These are phyloP conservation scores for Ochropleura plecta DNA, from an alignment of 2,888 invertebrate species.

Conservation along the genomic window DNA sequence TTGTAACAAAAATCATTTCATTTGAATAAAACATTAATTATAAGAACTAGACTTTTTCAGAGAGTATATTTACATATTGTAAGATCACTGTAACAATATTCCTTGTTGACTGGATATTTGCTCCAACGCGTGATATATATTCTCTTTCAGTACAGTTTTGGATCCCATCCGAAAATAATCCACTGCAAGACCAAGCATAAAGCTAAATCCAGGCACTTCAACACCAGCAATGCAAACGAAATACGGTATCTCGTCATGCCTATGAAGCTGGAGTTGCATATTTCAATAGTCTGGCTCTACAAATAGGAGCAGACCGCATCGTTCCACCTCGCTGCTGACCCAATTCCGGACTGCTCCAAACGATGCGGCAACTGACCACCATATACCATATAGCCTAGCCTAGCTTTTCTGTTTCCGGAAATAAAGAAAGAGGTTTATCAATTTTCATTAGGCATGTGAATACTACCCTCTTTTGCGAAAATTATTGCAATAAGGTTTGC, in stretches of 20 bases:
- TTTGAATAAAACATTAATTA: neutral
- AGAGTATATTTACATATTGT: neutral
- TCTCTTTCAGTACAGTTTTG: neutral
- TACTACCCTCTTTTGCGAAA: neutral
- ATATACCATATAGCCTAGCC: neutral
- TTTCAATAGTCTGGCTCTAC: conserved; percentile 45
- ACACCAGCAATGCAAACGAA: neutral
- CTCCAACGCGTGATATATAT: neutral
- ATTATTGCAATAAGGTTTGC: neutral
- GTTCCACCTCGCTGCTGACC: conserved; percentile 52
- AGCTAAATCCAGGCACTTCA: conserved; percentile 6
- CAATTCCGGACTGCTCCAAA: conserved; percentile 43
- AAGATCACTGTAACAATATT: neutral
- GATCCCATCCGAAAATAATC: neutral
- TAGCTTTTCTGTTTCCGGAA: conserved; percentile 1
- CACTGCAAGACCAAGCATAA: neutral
- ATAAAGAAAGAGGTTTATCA: neutral
- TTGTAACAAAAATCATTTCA: neutral
- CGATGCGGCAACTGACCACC: conserved; percentile 30
- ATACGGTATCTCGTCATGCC: conserved; percentile 11
- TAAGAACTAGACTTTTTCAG: neutral
- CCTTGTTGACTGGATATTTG: neutral
- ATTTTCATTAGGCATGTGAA: neutral
- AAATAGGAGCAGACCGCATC: conserved; percentile 40
- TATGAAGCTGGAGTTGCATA: conserved; percentile 45